Evolutionary conservation across 2,888 invertebrate genomes (phyloP).

Genomic region (Hydraecia micacea): DNA sequence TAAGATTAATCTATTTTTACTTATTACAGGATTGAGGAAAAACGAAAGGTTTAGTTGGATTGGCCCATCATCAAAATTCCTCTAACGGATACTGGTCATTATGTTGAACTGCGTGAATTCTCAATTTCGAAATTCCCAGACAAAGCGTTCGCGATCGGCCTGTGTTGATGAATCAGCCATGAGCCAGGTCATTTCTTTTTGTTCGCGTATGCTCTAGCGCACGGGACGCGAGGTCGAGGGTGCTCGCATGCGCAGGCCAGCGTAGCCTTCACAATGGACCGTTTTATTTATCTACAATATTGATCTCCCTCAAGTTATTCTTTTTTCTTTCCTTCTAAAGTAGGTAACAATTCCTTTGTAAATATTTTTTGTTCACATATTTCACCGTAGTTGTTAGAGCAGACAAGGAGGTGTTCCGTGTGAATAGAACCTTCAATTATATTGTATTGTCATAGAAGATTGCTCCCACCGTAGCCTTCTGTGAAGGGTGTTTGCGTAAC

Average conservation of each 20-base stretch:
- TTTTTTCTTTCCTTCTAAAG: conserved; percentile 77
- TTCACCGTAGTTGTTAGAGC: conserved; percentile 79
- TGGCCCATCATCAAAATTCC: conserved; percentile 42
- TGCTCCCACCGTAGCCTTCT: conserved; percentile 60
- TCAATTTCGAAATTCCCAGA: conserved; percentile 64
- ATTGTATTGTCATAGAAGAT: conserved; percentile 74
- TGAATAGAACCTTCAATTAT: conserved; percentile 83
- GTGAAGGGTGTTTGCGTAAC: conserved; percentile 72
- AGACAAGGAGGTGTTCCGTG: conserved; percentile 79
- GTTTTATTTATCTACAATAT: conserved; percentile 85
- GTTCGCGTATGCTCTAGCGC: conserved; percentile 55
- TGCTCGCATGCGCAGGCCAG: conserved; percentile 67
- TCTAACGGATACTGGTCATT: conserved; percentile 51
- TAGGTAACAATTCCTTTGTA: conserved; percentile 83
- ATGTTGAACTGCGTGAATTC: conserved; percentile 51
- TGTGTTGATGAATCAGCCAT: conserved; percentile 64
- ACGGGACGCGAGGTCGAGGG: conserved; percentile 54
- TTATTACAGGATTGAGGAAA: conserved; percentile 12
- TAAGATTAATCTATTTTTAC: conserved; percentile 1
- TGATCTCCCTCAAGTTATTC: conserved; percentile 81
- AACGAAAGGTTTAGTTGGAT: conserved; percentile 7
- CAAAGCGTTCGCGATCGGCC: conserved; percentile 50
- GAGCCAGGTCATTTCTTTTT: conserved; percentile 57
- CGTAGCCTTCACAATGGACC: conserved; percentile 80
- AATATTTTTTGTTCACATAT: conserved; percentile 86